phyloP scores from a whole-genome alignment of 2,888 invertebrate genomes.

The Drosophila rellima region DNA sequence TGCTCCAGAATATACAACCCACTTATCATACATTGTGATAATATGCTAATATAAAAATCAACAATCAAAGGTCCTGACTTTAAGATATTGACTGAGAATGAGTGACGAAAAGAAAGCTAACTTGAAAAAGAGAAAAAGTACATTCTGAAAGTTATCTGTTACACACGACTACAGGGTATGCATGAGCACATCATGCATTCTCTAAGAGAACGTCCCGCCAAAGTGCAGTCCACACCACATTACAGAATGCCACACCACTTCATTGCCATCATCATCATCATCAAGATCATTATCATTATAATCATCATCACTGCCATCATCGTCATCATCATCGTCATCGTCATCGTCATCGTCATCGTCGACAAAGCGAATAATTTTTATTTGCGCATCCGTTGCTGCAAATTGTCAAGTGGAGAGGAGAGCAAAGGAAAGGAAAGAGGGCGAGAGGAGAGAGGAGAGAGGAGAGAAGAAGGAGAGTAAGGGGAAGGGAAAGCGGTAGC shows the following conservation, averaged over 20 bases:
- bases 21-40: background rate
- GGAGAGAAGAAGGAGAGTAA: background rate
- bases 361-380: conserved; percentile 74
- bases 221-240: conserved; percentile 1
- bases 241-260: background rate
- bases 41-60: background rate
- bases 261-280: conserved; percentile 1
- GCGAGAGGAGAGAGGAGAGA: background rate
- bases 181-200: background rate
- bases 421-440: background rate
- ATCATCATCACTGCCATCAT: conserved; percentile 38
- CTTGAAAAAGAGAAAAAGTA: too few relatives aligned
- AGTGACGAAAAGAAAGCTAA: background rate
- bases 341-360: conserved; percentile 37
- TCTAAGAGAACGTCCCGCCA: too few relatives aligned
- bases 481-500: background rate
- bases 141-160: too few relatives aligned
- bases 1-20: too few relatives aligned
- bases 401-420: conserved; percentile 34
- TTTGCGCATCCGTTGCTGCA: conserved; percentile 78
- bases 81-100: too few relatives aligned
- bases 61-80: too few relatives aligned
- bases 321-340: conserved; percentile 23
- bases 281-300: conserved; percentile 21
- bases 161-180: background rate